Percentiles rank a stretch among this genome's conserved stretches.
phyloP scores from a whole-genome alignment of 2,113 vertebrate species.

The Butorides virescens region DNA sequence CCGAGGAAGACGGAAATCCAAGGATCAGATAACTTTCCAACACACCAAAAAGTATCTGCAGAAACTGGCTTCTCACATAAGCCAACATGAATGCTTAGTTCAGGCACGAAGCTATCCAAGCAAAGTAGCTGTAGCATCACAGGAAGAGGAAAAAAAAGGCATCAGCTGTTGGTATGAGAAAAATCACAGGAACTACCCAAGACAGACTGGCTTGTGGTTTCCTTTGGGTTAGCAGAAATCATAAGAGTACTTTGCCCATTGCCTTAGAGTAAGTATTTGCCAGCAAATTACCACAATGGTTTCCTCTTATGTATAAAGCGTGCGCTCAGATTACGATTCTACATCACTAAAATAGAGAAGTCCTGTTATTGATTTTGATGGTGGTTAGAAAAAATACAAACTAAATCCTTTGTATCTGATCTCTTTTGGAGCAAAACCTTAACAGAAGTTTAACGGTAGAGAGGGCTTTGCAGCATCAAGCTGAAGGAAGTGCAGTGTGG shows the following conservation, averaged over 20 bases:
- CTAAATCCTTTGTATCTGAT: background rate
- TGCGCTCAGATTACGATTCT: background rate
- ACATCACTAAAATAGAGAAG: background rate
- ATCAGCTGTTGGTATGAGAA: conserved; percentile 29
- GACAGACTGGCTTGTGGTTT: conserved; percentile 36
- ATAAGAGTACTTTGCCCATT: background rate
- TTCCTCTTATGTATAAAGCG: background rate
- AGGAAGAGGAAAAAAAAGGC: background rate
- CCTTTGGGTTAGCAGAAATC: conserved; percentile 31
- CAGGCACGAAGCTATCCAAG: background rate
- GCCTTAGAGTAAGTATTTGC: background rate
- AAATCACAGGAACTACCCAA: conserved; percentile 45
- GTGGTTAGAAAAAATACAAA: background rate
- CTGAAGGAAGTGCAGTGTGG: background rate
- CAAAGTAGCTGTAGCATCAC: background rate
- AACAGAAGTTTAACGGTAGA: background rate
- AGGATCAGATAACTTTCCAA: background rate
- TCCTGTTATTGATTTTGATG: background rate
- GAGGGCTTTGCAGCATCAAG: background rate
- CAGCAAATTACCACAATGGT: conserved; percentile 4
- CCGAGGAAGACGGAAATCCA: background rate
- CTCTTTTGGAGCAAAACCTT: background rate
- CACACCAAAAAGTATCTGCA: background rate
- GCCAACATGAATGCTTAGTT: background rate
- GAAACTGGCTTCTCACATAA: background rate